Evolutionary conservation across 1,140 invertebrate species (phyloP).

Genomic region (Ceratina australensis): DNA sequence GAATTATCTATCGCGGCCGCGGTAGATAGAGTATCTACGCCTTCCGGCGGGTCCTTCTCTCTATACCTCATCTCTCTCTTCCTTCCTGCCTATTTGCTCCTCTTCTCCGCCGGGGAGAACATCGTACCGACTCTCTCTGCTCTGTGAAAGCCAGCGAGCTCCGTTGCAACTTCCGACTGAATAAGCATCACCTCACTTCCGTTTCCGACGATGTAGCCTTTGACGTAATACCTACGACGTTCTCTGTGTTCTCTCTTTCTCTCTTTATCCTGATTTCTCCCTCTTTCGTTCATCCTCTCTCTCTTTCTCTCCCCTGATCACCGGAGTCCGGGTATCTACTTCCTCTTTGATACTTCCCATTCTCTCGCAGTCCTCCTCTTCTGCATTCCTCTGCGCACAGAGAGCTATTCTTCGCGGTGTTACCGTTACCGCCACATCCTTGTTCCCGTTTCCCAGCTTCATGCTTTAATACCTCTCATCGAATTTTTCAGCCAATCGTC

Average conservation of each 20-base stretch:
- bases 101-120: constrained; percentile 50
- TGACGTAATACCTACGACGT: constrained; percentile 72
- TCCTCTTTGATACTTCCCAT: constrained; percentile 39
- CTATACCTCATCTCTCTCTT: constrained; percentile 29
- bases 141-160: constrained; percentile 69
- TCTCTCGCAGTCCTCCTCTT: constrained; percentile 22
- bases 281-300: background rate
- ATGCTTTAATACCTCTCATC: background rate
- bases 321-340: constrained; percentile 20
- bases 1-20: constrained; percentile 63
- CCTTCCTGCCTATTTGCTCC: constrained; percentile 25
- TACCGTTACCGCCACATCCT: background rate
- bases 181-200: constrained; percentile 75
- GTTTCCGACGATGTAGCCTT: constrained; percentile 73
- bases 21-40: constrained; percentile 66
- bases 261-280: background rate
- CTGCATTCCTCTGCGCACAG: constrained; percentile 22
- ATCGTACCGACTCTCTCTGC: constrained; percentile 10
- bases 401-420: constrained; percentile 11
- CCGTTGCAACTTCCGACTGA: constrained; percentile 74
- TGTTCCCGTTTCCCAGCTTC: background rate
- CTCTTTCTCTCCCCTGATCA: constrained; percentile 1
- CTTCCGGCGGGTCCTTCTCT: constrained; percentile 65
- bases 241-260: constrained; percentile 9
- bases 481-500: no score